A percentile compares a stretch with the other conserved stretches of the same genome.
Evolutionary conservation across 1,140 invertebrate species (phyloP).

Genomic region (Spodoptera litura): DNA sequence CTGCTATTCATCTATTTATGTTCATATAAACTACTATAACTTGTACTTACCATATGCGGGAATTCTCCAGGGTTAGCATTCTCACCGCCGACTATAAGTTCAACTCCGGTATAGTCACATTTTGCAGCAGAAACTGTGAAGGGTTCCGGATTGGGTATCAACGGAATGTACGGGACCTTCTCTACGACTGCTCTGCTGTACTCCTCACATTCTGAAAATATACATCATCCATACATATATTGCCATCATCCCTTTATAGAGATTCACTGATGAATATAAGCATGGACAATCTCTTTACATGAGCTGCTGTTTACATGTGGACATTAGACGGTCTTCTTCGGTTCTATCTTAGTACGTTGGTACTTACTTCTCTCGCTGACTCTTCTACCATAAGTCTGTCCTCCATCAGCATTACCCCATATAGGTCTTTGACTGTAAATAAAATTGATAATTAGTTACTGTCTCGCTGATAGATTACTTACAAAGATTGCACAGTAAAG

Average conservation of each 20-base stretch:
- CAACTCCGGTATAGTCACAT: conserved; percentile 71
- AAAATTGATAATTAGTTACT: not conserved
- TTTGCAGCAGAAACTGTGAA: conserved; percentile 68
- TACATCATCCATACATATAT: conserved; percentile 12
- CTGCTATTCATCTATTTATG: no score
- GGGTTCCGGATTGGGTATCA: conserved; percentile 68
- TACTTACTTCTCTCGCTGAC: conserved; percentile 68
- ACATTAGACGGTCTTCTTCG: no score
- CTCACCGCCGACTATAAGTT: conserved; percentile 76
- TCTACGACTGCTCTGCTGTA: conserved; percentile 70
- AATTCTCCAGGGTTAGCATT: conserved; percentile 73
- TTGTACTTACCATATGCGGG: conserved; percentile 74
- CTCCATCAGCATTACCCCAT: conserved; percentile 44
- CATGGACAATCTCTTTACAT: no score
- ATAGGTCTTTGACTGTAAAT: conserved; percentile 55
- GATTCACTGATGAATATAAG: no score
- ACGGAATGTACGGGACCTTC: conserved; percentile 65
- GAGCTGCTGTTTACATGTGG: no score
- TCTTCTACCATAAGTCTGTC: conserved; percentile 46
- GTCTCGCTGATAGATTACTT: no score
- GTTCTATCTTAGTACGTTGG: no score
- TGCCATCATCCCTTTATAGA: no score
- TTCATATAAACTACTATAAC: no score
- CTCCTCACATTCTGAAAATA: conserved; percentile 74
- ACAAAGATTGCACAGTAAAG: no score